Percentiles rank a stretch among this genome's conserved stretches.
These are phyloP conservation scores for Ophion ellenae DNA, from an alignment of 2,888 invertebrate genomes.

Conservation along the genomic window DNA sequence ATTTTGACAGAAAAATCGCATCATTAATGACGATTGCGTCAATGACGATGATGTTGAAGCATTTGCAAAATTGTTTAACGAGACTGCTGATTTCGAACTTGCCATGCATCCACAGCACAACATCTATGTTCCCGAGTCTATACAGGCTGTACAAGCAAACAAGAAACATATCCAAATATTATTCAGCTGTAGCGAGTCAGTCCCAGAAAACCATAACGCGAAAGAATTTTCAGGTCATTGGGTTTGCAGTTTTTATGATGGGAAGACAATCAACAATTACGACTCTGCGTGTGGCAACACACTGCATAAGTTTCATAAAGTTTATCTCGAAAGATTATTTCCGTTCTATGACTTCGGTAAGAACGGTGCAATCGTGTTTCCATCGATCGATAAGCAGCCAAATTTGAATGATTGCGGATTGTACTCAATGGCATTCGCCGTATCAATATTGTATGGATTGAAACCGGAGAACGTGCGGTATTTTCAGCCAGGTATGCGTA, in stretches of 20 bases:
- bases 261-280: conserved; percentile 50
- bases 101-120: conserved; percentile 12
- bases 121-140: conserved; percentile 24
- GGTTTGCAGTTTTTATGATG: conserved; percentile 60
- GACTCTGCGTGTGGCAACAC: conserved; percentile 43
- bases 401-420: conserved; percentile 40
- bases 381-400: conserved; percentile 45
- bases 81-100: conserved; percentile 38
- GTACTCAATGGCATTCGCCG: conserved; percentile 44
- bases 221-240: conserved; percentile 32
- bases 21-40: conserved; percentile 24
- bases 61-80: conserved; percentile 41
- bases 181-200: conserved; percentile 46
- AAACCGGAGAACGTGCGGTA: conserved; percentile 32
- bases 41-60: conserved; percentile 39
- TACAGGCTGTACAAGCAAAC: conserved; percentile 42
- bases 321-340: conserved; percentile 47
- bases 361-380: conserved; percentile 33
- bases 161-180: conserved; percentile 64
- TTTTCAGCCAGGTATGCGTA: conserved; percentile 10
- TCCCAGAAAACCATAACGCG: background rate
- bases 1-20: background rate
- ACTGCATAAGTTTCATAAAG: conserved; percentile 49
- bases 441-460: conserved; percentile 34
- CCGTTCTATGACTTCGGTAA: conserved; percentile 45